These are phyloP conservation scores for Pyrrhia umbra DNA, from an alignment of 2,888 invertebrate genomes.

Conservation along the genomic window DNA sequence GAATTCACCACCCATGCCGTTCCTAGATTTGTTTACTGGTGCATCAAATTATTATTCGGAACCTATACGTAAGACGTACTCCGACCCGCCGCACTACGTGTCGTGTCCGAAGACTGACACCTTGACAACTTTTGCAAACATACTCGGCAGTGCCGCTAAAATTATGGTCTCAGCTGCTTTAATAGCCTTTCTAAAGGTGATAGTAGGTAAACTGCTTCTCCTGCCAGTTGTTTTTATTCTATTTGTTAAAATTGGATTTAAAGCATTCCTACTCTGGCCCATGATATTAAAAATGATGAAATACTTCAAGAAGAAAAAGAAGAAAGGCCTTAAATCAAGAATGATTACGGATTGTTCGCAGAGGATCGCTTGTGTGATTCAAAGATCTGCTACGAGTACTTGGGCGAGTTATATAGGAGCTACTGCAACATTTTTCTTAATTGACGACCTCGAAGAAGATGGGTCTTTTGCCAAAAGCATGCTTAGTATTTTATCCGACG, in stretches of 20 bases:
- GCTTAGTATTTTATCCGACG: constrained; percentile 82
- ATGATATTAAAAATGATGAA: constrained; percentile 85
- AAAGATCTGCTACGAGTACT: constrained; percentile 74
- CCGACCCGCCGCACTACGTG: constrained; percentile 74
- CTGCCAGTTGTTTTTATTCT: constrained; percentile 81
- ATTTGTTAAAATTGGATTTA: constrained; percentile 83
- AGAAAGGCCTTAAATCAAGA: constrained; percentile 79
- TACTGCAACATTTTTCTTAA: constrained; percentile 82
- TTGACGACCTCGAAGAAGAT: constrained; percentile 84
- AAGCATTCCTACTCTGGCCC: constrained; percentile 85
- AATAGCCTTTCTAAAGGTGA: constrained; percentile 81
- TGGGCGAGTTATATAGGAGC: constrained; percentile 83
- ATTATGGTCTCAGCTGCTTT: constrained; percentile 85
- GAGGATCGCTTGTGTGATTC: constrained; percentile 83
- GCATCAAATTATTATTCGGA: constrained; percentile 81
- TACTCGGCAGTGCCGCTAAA: constrained; percentile 85
- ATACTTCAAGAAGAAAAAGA: constrained; percentile 85
- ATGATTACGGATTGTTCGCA: constrained; percentile 83
- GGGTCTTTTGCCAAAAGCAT: constrained; percentile 81
- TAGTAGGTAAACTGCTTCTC: constrained; percentile 83
- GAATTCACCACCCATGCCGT: constrained; percentile 73
- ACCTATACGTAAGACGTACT: constrained; percentile 80
- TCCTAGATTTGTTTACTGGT: constrained; percentile 82
- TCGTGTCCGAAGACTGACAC: constrained; percentile 82
- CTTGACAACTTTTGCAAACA: constrained; percentile 81